These are phyloP conservation scores for Drosophila persimilis DNA, from an alignment of 1,140 invertebrate genomes.

Conservation along the genomic window DNA sequence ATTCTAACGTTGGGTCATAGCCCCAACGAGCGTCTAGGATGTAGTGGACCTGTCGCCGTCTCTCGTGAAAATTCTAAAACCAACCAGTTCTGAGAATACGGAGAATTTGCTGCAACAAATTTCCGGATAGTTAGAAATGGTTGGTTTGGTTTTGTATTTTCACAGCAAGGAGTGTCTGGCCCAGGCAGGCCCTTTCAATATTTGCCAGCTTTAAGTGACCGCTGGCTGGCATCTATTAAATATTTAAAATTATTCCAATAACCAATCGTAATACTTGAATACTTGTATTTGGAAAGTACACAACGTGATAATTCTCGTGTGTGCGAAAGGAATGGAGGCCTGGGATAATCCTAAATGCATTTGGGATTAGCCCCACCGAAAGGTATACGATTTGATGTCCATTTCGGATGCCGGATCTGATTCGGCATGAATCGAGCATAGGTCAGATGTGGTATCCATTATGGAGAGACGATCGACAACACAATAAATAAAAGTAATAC, in stretches of 20 bases:
- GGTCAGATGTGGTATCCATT: conserved; percentile 12
- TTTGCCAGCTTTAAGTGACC: no score
- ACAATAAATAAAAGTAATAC: conserved; percentile 74
- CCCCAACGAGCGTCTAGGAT: neutral
- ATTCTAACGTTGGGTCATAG: no score
- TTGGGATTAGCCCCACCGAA: no score
- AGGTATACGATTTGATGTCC: no score
- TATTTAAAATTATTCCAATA: no score
- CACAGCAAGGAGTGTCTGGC: conserved; percentile 9
- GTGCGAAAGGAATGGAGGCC: no score
- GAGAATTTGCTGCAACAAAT: conserved; percentile 31
- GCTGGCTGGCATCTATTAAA: no score
- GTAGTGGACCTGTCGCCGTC: neutral
- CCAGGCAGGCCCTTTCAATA: neutral
- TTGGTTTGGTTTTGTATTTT: conserved; percentile 80
- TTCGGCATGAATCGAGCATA: neutral
- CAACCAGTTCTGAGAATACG: conserved; percentile 70
- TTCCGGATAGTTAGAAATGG: conserved; percentile 67
- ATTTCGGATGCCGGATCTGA: no score
- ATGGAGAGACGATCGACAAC: conserved; percentile 34
- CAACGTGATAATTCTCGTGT: no score
- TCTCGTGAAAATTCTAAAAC: conserved; percentile 70
- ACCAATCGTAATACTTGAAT: no score
- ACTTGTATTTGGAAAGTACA: no score
- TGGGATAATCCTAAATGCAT: neutral